These are phyloP conservation scores for Sylvia atricapilla DNA, from an alignment of 2,113 vertebrate genomes.

Conservation along the genomic window DNA sequence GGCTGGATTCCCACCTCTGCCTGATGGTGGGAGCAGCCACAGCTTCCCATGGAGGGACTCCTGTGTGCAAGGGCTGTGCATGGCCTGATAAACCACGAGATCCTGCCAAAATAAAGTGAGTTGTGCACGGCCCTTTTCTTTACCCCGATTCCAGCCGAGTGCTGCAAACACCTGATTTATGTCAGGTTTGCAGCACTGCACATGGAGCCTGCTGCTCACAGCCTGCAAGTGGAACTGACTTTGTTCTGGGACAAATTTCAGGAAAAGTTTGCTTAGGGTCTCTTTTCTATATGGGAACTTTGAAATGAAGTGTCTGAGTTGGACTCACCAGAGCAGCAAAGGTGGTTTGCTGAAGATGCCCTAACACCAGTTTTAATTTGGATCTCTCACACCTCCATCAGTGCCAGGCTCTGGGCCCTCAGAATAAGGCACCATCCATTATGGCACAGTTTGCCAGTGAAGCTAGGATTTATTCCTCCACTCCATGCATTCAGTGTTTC, in stretches of 20 bases:
- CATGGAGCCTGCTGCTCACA: background rate
- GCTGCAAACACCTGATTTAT: background rate
- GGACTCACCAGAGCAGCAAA: background rate
- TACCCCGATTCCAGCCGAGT: background rate
- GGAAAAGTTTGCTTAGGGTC: background rate
- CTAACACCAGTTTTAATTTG: background rate
- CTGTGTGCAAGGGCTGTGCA: background rate
- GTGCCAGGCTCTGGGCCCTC: background rate
- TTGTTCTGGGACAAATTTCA: background rate
- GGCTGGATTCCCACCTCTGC: background rate
- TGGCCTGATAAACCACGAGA: background rate
- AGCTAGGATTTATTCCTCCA: background rate
- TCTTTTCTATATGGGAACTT: background rate
- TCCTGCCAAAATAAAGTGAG: background rate
- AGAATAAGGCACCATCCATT: background rate
- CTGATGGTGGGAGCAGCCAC: background rate
- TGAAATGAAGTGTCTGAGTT: background rate
- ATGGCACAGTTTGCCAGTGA: background rate
- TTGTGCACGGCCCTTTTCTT: background rate
- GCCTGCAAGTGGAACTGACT: background rate
- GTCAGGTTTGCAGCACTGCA: background rate
- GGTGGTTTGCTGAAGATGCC: background rate
- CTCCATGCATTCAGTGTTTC: background rate
- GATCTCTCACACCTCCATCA: background rate
- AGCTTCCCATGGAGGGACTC: background rate